A percentile compares a stretch with the other conserved stretches of the same genome.
Conservation (phyloP, 2,797 vertebrate species). For the Acanthiza pusilla region DNA sequence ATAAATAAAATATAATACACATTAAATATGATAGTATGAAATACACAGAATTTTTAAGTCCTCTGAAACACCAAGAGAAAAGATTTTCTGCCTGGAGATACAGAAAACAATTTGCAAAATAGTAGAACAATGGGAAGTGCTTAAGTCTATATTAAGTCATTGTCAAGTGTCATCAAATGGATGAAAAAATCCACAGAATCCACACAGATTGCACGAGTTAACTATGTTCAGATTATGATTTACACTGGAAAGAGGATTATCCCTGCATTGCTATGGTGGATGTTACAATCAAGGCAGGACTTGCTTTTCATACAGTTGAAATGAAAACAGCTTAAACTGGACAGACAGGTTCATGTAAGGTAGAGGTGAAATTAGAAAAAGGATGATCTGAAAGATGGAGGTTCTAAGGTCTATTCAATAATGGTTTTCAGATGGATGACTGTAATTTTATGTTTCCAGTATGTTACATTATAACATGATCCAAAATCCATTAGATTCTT, state of each 20-base stretch:
- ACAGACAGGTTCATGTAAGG: not conserved
- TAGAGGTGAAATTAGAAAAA: slow-evolving; percentile 34
- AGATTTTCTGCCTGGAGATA: not conserved
- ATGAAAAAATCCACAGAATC: slow-evolving; percentile 35
- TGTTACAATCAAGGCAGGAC: slow-evolving; percentile 8
- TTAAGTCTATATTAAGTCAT: slow-evolving; percentile 26
- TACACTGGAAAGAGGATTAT: slow-evolving; percentile 57
- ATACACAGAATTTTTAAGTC: not conserved
- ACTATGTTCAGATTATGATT: slow-evolving; percentile 51
- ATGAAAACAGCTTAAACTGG: slow-evolving; percentile 17
- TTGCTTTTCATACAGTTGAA: not conserved
- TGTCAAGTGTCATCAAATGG: slow-evolving; percentile 39
- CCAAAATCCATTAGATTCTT: not conserved
- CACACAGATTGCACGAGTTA: slow-evolving; percentile 39
- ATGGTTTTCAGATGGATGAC: not conserved
- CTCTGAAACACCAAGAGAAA: not conserved
- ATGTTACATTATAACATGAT: not conserved
- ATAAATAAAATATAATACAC: not conserved
- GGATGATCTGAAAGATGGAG: not conserved
- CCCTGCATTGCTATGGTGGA: not conserved
- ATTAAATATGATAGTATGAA: not conserved
- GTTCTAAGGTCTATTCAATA: not conserved
- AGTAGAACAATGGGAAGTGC: not conserved
- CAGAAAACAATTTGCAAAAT: slow-evolving; percentile 29
- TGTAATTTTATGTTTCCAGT: not conserved